Evolutionary conservation across 2,797 vertebrate species (phyloP).

Genomic region (Taenioides sp.): DNA sequence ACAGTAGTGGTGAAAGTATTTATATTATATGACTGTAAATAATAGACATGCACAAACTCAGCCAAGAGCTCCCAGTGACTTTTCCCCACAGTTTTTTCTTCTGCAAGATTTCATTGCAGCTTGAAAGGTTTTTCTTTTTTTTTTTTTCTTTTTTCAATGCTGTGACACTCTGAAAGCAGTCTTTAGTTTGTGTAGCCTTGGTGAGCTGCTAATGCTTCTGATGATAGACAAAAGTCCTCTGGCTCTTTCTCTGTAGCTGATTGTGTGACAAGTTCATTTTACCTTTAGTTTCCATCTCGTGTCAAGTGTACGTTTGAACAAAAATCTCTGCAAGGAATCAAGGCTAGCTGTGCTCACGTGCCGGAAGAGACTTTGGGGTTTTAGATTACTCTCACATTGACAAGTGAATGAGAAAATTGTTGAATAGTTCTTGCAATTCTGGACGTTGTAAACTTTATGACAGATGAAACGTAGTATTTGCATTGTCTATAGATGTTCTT

Average conservation of each 20-base stretch:
- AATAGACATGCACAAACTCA: constrained; percentile 54
- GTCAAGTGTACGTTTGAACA: constrained; percentile 53
- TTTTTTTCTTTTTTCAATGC: constrained; percentile 19
- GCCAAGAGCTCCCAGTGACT: constrained; percentile 44
- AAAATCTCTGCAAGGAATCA: constrained; percentile 42
- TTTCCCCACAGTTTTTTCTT: constrained; percentile 41
- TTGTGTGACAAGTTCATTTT: constrained; percentile 68
- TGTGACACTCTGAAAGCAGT: constrained; percentile 66
- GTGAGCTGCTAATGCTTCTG: constrained; percentile 62
- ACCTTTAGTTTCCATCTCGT: constrained; percentile 54
- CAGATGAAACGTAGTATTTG: neutral
- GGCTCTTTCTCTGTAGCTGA: constrained; percentile 48
- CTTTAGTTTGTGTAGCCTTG: constrained; percentile 70
- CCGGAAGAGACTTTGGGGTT: constrained; percentile 16
- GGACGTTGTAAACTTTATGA: neutral
- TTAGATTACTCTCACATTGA: neutral
- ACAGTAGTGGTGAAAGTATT: neutral
- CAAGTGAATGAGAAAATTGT: constrained; percentile 8
- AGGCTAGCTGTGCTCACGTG: constrained; percentile 36
- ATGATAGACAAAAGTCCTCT: constrained; percentile 59
- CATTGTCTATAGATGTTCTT: no score
- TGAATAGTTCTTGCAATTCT: neutral
- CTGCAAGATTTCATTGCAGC: constrained; percentile 54
- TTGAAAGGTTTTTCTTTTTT: constrained; percentile 56
- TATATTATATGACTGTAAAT: constrained; percentile 15